Conservation (phyloP, 2,888 invertebrate species). For the Leptinotarsa tumamoca region DNA sequence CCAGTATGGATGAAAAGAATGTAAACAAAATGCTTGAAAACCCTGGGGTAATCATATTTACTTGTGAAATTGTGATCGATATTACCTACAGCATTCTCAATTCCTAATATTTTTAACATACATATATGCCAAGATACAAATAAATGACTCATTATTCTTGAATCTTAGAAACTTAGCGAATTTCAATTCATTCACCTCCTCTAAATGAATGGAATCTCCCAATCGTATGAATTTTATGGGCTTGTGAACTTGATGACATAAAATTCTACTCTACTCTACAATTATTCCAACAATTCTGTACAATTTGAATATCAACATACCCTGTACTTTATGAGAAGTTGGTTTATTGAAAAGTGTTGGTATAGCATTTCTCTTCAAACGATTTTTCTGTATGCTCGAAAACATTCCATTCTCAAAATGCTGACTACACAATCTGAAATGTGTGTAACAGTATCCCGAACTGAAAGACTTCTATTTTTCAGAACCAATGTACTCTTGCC, state of each 20-base stretch:
- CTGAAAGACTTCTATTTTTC: not conserved
- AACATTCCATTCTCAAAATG: constrained; percentile 15
- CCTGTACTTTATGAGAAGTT: not conserved
- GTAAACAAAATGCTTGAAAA: not conserved
- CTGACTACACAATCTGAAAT: not conserved
- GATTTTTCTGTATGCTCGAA: constrained; percentile 4
- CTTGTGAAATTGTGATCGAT: not conserved
- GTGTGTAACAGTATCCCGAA: not conserved
- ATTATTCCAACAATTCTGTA: not conserved
- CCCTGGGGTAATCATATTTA: not conserved
- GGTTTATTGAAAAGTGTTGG: constrained; percentile 2
- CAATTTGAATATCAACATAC: not conserved
- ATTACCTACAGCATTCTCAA: not conserved
- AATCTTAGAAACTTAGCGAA: not conserved
- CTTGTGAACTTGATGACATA: not conserved
- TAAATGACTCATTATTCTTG: not conserved
- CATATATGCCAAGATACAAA: not conserved
- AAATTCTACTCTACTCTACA: too few relatives aligned
- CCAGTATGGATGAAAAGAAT: not conserved
- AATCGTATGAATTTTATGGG: not conserved
- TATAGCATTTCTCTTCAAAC: constrained; percentile 7
- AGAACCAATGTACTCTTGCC: not conserved
- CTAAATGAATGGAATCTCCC: not conserved
- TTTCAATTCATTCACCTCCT: not conserved
- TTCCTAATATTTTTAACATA: not conserved